Conservation (phyloP, 2,888 invertebrate species). For the Pandemis corylana region DNA sequence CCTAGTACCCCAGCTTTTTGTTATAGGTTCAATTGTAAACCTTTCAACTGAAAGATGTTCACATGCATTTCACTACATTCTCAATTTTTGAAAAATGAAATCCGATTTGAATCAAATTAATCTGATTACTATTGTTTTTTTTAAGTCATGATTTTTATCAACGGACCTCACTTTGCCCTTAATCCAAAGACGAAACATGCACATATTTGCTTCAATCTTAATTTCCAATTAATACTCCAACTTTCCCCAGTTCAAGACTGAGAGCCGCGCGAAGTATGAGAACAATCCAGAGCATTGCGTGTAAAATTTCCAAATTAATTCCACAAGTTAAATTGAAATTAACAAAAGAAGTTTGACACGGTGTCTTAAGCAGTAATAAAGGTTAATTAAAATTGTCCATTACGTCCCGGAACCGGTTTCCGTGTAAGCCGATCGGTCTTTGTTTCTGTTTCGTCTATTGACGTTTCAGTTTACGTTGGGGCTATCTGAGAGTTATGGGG, state of each 20-base stretch:
- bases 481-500: not conserved
- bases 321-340: conserved; percentile 34
- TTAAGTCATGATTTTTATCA: no score
- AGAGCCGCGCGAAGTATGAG: conserved; percentile 17
- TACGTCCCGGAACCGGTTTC: not conserved
- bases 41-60: no score
- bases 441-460: not conserved
- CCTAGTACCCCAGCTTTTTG: no score
- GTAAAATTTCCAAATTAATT: conserved; percentile 32
- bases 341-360: conserved; percentile 33
- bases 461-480: not conserved
- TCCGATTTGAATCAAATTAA: no score
- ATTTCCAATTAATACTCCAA: conserved; percentile 9
- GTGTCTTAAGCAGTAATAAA: conserved; percentile 27
- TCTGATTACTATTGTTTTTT: no score
- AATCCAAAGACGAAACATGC: not conserved
- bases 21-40: no score
- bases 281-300: conserved; percentile 35
- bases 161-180: no score
- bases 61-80: no score
- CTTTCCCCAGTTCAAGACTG: not conserved
- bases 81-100: no score
- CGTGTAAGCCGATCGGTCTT: not conserved
- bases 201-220: conserved; percentile 7
- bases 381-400: conserved; percentile 32